Base-by-base conservation (phyloP, 2,113 vertebrate species). In the Micronycteris hirsuta region DNA sequence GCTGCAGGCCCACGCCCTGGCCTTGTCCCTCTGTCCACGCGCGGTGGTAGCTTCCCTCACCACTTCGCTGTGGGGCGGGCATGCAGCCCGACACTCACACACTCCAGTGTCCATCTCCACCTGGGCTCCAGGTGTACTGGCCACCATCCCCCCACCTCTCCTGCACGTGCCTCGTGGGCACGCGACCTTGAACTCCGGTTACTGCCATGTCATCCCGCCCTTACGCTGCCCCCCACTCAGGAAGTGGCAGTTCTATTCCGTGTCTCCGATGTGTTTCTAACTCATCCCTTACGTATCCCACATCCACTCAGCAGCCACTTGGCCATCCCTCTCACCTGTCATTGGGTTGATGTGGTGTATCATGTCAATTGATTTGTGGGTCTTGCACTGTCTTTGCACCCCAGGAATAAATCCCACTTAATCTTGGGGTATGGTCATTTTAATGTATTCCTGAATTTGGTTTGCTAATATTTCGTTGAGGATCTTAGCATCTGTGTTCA, bases 111-210 rank as follows among this genome's bases (percentile, higher is more conserved):
- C 28, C 15, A 11, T 22, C 49, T 47, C n/a, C 1, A 26, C 12
- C 12, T 4, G 33, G 67, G 58, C 38, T 92, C 31, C 56, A 52
- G 74, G 19, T 17, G 1, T 7, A 5, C 5, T 5, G 80, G 41
- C 63, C n/a, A 11, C 63, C 56, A 31, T 15, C 31, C 24, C 17
- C 36, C 54, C n/a, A 6, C n/a, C 14, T 77, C 16, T 33, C 17
- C 33, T 43, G 52, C 14, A 3, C 2, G 0, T 54, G 5, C 45
- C 4, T 2, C 2, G 13, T 2, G 14, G 36, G 33, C 33, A 45
- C 5, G 9, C 7, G 41, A 43, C 61, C 16, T 38, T 38, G 26
- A 71, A 43, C n/a, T 54, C n/a, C 1, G 2, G 2, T 80, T 19
- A 31, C 7, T n/a, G 26, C 41, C 41, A 4, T 0, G 0, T n/a